Evolutionary conservation across 2,888 invertebrate genomes (phyloP).

Genomic region (Catocala fraxini): DNA sequence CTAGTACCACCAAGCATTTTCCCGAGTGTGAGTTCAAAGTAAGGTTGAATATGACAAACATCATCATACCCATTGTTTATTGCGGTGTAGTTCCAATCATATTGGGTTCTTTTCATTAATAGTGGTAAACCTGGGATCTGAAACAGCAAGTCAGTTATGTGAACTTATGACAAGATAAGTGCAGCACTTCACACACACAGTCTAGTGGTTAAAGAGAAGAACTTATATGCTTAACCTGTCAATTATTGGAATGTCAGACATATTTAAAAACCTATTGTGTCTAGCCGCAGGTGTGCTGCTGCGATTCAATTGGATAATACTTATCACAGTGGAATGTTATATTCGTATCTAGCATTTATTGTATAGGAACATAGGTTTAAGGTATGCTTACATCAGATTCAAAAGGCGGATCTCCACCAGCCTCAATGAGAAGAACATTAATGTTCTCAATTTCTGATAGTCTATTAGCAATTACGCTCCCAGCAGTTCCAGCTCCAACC

Average conservation of each 20-base stretch:
- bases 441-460: conserved; percentile 49
- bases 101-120: conserved; percentile 42
- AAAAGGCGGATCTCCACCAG: conserved; percentile 58
- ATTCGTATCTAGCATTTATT: too few relatives aligned
- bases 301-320: too few relatives aligned
- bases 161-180: too few relatives aligned
- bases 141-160: conserved; percentile 10
- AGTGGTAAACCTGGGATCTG: conserved; percentile 58
- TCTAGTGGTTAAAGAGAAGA: too few relatives aligned
- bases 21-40: conserved; percentile 53
- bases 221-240: too few relatives aligned
- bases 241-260: too few relatives aligned
- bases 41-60: conserved; percentile 37
- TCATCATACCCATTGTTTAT: conserved; percentile 46
- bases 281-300: too few relatives aligned
- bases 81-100: conserved; percentile 63
- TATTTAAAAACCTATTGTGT: too few relatives aligned
- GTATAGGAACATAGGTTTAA: background rate
- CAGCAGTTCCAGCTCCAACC: conserved; percentile 59
- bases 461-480: conserved; percentile 56
- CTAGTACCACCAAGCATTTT: conserved; percentile 67
- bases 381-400: conserved; percentile 54
- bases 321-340: too few relatives aligned
- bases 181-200: too few relatives aligned
- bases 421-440: conserved; percentile 58